Conservation (phyloP, 2,797 vertebrate genomes). For the Arctocebus calabarensis region DNA sequence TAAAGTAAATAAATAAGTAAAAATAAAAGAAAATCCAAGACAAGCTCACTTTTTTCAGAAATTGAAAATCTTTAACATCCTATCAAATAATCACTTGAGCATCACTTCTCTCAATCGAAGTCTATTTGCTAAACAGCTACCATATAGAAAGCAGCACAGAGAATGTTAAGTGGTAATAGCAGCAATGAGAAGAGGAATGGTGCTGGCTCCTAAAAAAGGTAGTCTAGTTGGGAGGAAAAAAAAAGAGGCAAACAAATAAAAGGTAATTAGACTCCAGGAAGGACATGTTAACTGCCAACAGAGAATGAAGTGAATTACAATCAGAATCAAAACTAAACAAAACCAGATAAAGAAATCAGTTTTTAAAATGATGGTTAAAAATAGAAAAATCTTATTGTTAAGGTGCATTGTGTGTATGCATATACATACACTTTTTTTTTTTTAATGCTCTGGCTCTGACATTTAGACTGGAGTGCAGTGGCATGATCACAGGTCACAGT, state of each 20-base stretch:
- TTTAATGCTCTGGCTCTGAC: neutral
- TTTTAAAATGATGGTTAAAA: conserved; percentile 44
- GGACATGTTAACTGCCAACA: neutral
- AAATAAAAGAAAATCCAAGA: neutral
- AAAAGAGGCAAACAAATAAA: neutral
- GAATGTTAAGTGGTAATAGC: neutral
- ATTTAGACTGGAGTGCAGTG: neutral
- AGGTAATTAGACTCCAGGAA: neutral
- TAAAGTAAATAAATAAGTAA: too few species aligned
- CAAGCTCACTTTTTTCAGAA: neutral
- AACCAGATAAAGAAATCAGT: conserved; percentile 42
- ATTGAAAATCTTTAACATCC: neutral
- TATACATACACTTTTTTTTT: too few species aligned
- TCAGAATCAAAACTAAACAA: neutral
- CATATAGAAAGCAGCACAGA: accelerated
- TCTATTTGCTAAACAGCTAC: neutral
- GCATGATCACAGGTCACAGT: neutral
- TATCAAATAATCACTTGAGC: conserved; percentile 6
- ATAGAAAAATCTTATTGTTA: conserved; percentile 30
- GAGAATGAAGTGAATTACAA: neutral
- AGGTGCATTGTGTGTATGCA: neutral
- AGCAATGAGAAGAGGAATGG: too few species aligned
- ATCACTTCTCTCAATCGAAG: neutral
- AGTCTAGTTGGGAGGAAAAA: neutral
- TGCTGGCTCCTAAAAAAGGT: neutral